Evolutionary conservation across 2,113 vertebrate genomes (phyloP).

Genomic region (Emydocephalus ijimae): DNA sequence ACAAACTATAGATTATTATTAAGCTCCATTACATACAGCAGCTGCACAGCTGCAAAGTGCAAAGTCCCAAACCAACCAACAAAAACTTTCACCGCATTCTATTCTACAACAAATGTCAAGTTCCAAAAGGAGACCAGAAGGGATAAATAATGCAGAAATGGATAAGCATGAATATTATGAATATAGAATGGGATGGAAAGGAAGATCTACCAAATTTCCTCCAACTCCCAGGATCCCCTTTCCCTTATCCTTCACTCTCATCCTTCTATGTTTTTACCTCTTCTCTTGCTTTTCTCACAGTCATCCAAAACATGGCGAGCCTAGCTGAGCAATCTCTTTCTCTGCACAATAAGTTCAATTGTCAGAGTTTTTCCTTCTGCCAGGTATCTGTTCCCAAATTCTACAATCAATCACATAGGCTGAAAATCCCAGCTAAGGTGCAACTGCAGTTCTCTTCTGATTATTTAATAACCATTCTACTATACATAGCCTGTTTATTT

Average conservation of each 20-base stretch:
- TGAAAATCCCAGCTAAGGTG: background rate
- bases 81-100: background rate
- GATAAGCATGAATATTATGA: background rate
- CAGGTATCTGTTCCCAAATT: background rate
- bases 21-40: background rate
- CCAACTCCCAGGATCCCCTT: background rate
- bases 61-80: background rate
- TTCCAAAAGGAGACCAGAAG: background rate
- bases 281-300: background rate
- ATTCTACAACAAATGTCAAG: background rate
- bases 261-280: background rate
- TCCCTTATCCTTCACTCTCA: background rate
- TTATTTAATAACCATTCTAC: background rate
- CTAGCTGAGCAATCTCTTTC: background rate
- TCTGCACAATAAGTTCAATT: background rate
- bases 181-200: background rate
- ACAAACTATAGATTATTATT: background rate
- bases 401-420: background rate
- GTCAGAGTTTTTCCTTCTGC: background rate
- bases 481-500: background rate
- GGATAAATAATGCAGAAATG: background rate
- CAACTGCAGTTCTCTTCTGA: background rate
- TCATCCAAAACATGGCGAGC: background rate
- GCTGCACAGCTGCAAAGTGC: fast-evolving
- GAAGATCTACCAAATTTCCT: background rate